Percentiles rank a stretch among this genome's conserved stretches.
Evolutionary conservation across 1,140 invertebrate species (phyloP).

Genomic region (Semibalanus balanoides): DNA sequence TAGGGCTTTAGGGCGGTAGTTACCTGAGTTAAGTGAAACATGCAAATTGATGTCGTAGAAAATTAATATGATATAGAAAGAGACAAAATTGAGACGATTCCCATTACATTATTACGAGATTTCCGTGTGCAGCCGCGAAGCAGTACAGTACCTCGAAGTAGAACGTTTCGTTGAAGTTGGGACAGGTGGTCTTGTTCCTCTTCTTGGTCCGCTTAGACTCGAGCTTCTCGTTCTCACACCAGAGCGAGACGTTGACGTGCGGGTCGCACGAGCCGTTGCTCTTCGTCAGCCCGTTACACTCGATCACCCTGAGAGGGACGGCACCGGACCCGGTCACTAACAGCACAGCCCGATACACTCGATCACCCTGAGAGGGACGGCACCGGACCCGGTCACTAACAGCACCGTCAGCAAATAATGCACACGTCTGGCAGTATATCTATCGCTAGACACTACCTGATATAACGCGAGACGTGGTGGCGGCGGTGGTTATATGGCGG

Average conservation of each 20-base stretch:
- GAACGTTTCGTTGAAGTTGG: constrained; percentile 75
- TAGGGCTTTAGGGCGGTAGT: too few species aligned
- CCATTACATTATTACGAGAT: too few species aligned
- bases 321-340: constrained; percentile 4
- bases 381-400: constrained; percentile 4
- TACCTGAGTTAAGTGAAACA: too few species aligned
- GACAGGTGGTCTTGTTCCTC: constrained; percentile 74
- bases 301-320: constrained; percentile 43
- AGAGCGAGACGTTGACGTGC: constrained; percentile 61
- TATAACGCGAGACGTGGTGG: too few species aligned
- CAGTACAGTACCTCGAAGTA: constrained; percentile 69
- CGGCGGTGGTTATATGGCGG: too few species aligned
- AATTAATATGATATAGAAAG: too few species aligned
- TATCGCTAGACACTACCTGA: too few species aligned
- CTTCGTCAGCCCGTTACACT: constrained; percentile 73
- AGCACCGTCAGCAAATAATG: too few species aligned
- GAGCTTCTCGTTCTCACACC: constrained; percentile 61
- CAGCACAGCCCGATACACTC: constrained; percentile 76
- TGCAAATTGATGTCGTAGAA: too few species aligned
- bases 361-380: constrained; percentile 39
- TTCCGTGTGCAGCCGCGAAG: too few species aligned
- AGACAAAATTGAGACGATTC: too few species aligned
- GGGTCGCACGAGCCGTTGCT: constrained; percentile 83
- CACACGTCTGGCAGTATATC: too few species aligned
- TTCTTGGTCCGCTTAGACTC: constrained; percentile 70